These are phyloP conservation scores for Sebastes trivittatus DNA, from an alignment of 2,797 vertebrate species.

Conservation along the genomic window DNA sequence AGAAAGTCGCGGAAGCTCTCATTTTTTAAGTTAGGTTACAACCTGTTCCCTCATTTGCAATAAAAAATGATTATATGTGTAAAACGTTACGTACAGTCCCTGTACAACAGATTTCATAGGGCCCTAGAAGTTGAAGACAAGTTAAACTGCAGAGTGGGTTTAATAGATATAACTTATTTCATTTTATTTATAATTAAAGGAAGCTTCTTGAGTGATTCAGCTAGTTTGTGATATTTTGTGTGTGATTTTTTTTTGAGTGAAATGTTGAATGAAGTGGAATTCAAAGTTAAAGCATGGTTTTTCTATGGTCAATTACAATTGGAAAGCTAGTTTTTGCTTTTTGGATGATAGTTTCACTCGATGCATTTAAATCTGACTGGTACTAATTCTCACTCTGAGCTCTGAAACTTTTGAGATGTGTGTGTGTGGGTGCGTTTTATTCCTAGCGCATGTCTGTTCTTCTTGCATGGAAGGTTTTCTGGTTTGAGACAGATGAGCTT, in stretches of 20 bases:
- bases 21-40: no score
- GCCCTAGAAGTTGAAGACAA: neutral
- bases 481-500: slow-evolving; percentile 71
- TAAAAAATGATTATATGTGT: no score
- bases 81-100: no score
- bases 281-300: slow-evolving; percentile 63
- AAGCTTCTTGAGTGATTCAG: slow-evolving; percentile 11
- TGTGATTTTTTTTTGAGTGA: slow-evolving; percentile 24
- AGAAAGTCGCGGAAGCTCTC: no score
- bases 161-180: neutral
- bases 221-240: slow-evolving; percentile 41
- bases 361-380: slow-evolving; percentile 85
- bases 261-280: slow-evolving; percentile 30
- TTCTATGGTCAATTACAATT: slow-evolving; percentile 39
- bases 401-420: slow-evolving; percentile 71
- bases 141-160: slow-evolving; percentile 19
- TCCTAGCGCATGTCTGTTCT: slow-evolving; percentile 92
- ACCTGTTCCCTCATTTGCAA: no score
- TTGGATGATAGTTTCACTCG: slow-evolving; percentile 66
- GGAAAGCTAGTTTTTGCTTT: slow-evolving; percentile 31
- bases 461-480: slow-evolving; percentile 88
- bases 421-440: slow-evolving; percentile 66
- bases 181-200: neutral
- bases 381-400: slow-evolving; percentile 89
- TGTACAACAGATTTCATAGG: no score